These are phyloP conservation scores for Drosophila leontia DNA, from an alignment of 1,140 invertebrate genomes.

Conservation along the genomic window DNA sequence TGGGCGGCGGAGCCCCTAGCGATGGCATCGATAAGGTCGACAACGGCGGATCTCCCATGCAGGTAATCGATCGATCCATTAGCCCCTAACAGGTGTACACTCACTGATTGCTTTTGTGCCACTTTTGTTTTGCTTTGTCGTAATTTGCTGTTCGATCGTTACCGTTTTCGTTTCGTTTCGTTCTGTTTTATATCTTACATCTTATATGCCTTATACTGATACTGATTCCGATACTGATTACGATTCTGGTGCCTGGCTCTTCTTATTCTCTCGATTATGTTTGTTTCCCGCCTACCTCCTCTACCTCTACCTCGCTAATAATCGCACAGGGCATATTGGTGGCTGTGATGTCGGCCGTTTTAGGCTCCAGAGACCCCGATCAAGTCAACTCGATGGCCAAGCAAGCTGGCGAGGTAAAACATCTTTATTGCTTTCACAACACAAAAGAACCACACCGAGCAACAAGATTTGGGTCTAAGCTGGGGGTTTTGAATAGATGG, in stretches of 20 bases:
- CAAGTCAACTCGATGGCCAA: slow-evolving; percentile 95
- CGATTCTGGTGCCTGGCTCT: slow-evolving; percentile 60
- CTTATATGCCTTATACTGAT: slow-evolving; percentile 25
- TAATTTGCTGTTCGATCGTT: slow-evolving; percentile 44
- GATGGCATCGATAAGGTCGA: slow-evolving; percentile 96
- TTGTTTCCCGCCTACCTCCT: slow-evolving; percentile 61
- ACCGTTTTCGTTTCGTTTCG: slow-evolving; percentile 38
- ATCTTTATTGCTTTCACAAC: slow-evolving; percentile 66
- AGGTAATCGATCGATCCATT: slow-evolving; percentile 87
- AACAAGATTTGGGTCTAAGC: slow-evolving; percentile 42
- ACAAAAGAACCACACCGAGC: slow-evolving; percentile 42
- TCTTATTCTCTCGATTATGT: slow-evolving; percentile 53
- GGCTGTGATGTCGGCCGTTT: slow-evolving; percentile 93
- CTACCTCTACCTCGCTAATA: slow-evolving; percentile 71
- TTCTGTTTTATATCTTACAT: slow-evolving; percentile 36
- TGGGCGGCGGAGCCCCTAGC: slow-evolving; percentile 90
- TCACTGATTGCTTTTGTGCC: slow-evolving; percentile 63
- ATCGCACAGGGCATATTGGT: slow-evolving; percentile 92
- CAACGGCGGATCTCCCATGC: slow-evolving; percentile 92
- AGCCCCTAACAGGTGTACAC: slow-evolving; percentile 43
- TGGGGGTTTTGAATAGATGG: too few relatives aligned
- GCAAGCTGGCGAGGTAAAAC: slow-evolving; percentile 95
- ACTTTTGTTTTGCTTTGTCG: slow-evolving; percentile 59
- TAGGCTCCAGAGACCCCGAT: slow-evolving; percentile 94
- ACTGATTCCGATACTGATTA: slow-evolving; percentile 45